Conservation (phyloP, 2,113 vertebrate genomes). For the Trachemys scripta region DNA sequence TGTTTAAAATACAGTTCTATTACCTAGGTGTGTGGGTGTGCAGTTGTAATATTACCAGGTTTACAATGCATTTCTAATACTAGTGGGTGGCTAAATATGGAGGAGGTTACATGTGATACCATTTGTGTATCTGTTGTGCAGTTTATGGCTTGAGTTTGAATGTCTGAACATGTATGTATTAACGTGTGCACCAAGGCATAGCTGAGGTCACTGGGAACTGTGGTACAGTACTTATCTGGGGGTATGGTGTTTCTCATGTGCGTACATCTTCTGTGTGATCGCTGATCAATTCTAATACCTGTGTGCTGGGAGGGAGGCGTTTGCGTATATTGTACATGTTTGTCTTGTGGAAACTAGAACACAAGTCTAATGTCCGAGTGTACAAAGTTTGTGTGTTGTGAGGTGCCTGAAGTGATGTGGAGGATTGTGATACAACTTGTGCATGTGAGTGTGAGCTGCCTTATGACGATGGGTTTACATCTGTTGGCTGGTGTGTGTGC, state of each 20-base stretch:
- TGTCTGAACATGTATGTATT: not conserved
- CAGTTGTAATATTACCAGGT: not conserved
- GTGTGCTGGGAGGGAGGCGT: not conserved
- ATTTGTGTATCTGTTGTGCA: not conserved
- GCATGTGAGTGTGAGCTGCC: accelerated
- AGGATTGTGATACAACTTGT: accelerated
- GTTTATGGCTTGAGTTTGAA: not conserved
- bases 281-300: not conserved
- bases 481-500: accelerated
- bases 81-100: accelerated
- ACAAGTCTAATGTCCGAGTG: not conserved
- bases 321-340: not conserved
- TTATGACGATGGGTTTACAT: not conserved
- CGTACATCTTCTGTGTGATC: not conserved
- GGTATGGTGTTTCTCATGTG: not conserved
- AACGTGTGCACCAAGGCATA: not conserved
- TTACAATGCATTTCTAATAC: not conserved
- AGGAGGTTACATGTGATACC: not conserved
- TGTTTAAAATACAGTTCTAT: not conserved
- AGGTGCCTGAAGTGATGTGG: not conserved
- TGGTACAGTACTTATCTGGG: not conserved
- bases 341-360: accelerated
- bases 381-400: not conserved
- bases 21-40: not conserved
- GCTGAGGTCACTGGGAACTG: not conserved